Evolutionary conservation across 2,888 invertebrate species (phyloP).

Genomic region (Slavum lentiscoides): DNA sequence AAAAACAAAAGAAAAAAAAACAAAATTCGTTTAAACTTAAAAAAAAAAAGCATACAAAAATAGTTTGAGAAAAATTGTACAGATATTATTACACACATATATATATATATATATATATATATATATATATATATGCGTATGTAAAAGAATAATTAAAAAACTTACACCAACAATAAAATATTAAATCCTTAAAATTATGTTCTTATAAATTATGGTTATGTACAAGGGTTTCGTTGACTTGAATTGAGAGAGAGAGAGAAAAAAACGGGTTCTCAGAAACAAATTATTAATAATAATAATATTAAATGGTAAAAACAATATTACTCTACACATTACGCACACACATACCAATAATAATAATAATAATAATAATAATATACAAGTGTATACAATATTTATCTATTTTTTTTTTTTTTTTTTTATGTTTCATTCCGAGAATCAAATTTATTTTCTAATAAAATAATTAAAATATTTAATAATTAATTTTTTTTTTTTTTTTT

Average conservation of each 20-base stretch:
- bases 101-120: not conserved
- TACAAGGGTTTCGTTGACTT: constrained; percentile 50
- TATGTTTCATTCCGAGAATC: constrained; percentile 33
- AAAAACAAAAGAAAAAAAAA: constrained; percentile 45
- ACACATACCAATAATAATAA: not conserved
- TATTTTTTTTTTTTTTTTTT: constrained; percentile 4
- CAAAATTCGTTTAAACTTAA: constrained; percentile 44
- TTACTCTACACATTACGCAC: not conserved
- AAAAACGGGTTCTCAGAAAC: constrained; percentile 38
- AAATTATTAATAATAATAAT: constrained; percentile 31
- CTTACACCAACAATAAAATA: constrained; percentile 50
- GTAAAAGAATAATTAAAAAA: constrained; percentile 45
- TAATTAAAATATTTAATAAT: constrained; percentile 36
- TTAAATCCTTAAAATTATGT: not conserved
- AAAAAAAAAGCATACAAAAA: constrained; percentile 53
- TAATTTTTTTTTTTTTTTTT: not conserved
- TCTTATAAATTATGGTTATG: constrained; percentile 52
- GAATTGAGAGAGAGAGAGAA: constrained; percentile 10
- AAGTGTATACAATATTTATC: not conserved
- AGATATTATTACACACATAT: constrained; percentile 1
- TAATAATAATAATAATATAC: not conserved
- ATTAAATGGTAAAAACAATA: constrained; percentile 48
- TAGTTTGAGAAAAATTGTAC: constrained; percentile 39
- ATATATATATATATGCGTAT: constrained; percentile 1
- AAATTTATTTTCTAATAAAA: constrained; percentile 25